Base-by-base conservation (phyloP, 2,797 vertebrate genomes). In the Parauchenoglanis punctatus region DNA sequence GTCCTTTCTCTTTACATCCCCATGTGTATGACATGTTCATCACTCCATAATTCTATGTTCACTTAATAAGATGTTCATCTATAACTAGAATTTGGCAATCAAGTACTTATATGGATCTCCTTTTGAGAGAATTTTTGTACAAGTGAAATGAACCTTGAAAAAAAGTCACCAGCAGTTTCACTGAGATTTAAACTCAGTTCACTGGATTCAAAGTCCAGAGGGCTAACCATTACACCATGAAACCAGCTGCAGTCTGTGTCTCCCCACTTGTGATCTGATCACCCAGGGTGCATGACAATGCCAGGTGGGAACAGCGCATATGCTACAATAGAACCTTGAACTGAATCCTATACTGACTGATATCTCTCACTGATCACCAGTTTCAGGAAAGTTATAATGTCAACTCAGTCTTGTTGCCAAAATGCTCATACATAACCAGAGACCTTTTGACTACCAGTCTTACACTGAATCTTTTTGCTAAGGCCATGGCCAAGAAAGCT, bases 141-240 rank as follows among this genome's bases (percentile, higher is more conserved):
- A 25, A 4, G 4, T 4, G 15, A 15, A 31, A 58, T 8, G 0
- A 25, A 25, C 20, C 20, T 59, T 59, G 20, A 23, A 20, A 7
- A 59, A 25, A 68, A 6, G 8, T 2, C 1, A 35, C 17, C 35
- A 7, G 0, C 23, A 23, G 8, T 25, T 10, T 23, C 59, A 93
- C 92, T 89, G 91, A 92, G 92, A 93, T 93, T 92, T 92, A 90
- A 93, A 92, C 92, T 92, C 92, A 90, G 92, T 92, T 92, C 92
- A 91, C 92, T 93, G 92, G 92, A 49, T 49, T 49, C 46, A 49
- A 49, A 49, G 46, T 49, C 46, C 46, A 49, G 46, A 49, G 46
- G 8, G 46, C 46, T 49, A 49, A 93, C 92, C 92, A 92, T 93
- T 93, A 93, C 92, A 93, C 92, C 92, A 93, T 92, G 88, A 91